Evolutionary conservation across 2,888 invertebrate species (phyloP), one percentile per base, ranked within the genome.

Genomic region (Pachliopta kotzebuea): DNA sequence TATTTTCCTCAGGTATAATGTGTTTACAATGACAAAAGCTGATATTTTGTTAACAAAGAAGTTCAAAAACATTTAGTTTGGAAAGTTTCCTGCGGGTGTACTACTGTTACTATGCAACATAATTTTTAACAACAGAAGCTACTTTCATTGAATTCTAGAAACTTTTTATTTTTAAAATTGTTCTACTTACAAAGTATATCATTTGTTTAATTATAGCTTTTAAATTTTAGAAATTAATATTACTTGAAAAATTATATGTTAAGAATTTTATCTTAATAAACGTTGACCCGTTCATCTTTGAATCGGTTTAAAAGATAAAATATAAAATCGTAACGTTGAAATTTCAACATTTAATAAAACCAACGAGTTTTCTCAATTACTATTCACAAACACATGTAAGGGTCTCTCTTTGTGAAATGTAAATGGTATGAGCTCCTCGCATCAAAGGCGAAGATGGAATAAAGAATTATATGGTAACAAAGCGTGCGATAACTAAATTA

Each of bases 401-500:
- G 79, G 75, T 74, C 73, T 74, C 75, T 72, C 79, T 83, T 84
- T 84, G 80, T 82, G 78, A 76, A 79, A 79, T 77, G 77, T 82
- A 81, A 85, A 85, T 84, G 82, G 76, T 79, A 77, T 78, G 76
- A 79, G 76, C 70, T 68, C 59, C 69, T 72, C 67, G 70, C 73
- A 74, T 80, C 81, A 83, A 81, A 84, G 80, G 77, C 79, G 75
- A 78, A 77, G 72, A 78, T 74, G 74, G 80, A 79, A 82, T 85
- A 84, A 86, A 83, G 84, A 84, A 80, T 82, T 77, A 78, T 70
- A 72, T 69, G 70, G 76, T 81, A 83, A 86, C 89, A 88, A 87
- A 87, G 84, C 77, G 69, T 72, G 71, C 78, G 83, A 84, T 86
- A 85, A 85, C 80, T 80, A 83, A 84, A 86, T 88, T 86, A 86